These are phyloP conservation scores for Caenorhabditis elegans DNA, from an alignment of 1,140 invertebrate genomes.

Conservation along the genomic window WBcel235 BX284603.4:5482501-5483000, in stretches of 20 bases:
- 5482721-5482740: neutral
- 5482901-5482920: neutral
- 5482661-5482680: neutral
- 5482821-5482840: neutral
- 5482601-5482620: neutral
- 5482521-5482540: neutral
- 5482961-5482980: conserved; percentile 17
- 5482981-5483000: neutral
- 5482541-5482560: neutral
- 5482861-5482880: neutral
- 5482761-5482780: neutral
- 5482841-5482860: neutral
- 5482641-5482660: neutral
- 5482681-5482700: no score
- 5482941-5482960: neutral
- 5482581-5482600: neutral
- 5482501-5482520: no score
- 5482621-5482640: neutral
- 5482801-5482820: neutral
- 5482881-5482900: neutral
- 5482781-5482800: neutral
- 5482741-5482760: neutral
- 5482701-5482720: neutral
- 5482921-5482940: neutral
- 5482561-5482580: neutral